phyloP scores from a whole-genome alignment of 1,140 invertebrate species.

The Drosophila lacteicornis region DNA sequence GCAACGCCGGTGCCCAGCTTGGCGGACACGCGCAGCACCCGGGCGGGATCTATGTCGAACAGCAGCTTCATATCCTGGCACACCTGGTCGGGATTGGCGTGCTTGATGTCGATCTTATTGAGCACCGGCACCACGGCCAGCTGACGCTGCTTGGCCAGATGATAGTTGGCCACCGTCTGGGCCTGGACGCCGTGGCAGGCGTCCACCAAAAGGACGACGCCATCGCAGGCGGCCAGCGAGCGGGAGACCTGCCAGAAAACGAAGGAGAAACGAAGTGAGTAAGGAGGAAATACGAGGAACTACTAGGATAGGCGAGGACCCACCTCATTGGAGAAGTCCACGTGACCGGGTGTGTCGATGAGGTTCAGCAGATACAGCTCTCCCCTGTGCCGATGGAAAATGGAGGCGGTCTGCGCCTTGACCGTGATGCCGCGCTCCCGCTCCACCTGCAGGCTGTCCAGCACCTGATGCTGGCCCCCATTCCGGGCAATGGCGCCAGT shows the following conservation, averaged over 20 bases:
- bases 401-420: constrained; percentile 97
- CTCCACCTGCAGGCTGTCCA: constrained; percentile 89
- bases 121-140: constrained; percentile 95
- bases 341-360: constrained; percentile 99
- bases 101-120: constrained; percentile 98
- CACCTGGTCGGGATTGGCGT: constrained; percentile 93
- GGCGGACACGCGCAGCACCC: constrained; percentile 93
- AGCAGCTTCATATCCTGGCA: constrained; percentile 92
- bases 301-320: neutral
- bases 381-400: constrained; percentile 90
- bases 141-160: constrained; percentile 93
- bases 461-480: constrained; percentile 89
- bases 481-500: constrained; percentile 93
- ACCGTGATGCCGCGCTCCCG: constrained; percentile 98
- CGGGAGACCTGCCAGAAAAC: constrained; percentile 87
- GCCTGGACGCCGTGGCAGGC: constrained; percentile 99
- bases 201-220: constrained; percentile 97
- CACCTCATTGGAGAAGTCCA: constrained; percentile 99
- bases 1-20: constrained; percentile 94
- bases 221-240: constrained; percentile 96
- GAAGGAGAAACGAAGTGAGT: neutral
- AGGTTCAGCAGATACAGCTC: constrained; percentile 95
- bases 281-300: too few species aligned
- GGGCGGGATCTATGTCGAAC: constrained; percentile 92
- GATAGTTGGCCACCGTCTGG: constrained; percentile 99